Conservation (phyloP, 2,888 invertebrate genomes). For the Zaprionus lineosus region DNA sequence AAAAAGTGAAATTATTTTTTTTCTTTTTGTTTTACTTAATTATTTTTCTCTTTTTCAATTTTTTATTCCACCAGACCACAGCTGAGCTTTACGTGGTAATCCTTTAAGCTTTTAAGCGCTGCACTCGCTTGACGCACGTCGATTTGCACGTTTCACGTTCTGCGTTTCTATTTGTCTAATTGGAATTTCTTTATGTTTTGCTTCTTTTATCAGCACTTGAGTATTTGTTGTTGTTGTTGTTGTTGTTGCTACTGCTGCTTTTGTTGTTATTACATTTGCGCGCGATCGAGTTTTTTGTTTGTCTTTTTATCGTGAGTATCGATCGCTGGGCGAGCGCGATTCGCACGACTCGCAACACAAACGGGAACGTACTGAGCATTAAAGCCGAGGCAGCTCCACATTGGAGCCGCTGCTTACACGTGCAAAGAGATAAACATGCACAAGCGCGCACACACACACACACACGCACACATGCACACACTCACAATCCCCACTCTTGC, state of each 20-base stretch:
- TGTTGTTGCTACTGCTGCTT: constrained; percentile 3
- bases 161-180: constrained; percentile 10
- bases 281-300: not conserved
- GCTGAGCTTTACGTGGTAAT: constrained; percentile 25
- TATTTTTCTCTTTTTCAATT: no score
- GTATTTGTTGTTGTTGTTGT: constrained; percentile 1
- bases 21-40: constrained; percentile 18
- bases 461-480: constrained; percentile 10
- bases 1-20: constrained; percentile 14
- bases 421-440: no score
- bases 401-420: constrained; percentile 47
- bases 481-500: no score
- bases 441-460: constrained; percentile 6
- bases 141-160: constrained; percentile 31
- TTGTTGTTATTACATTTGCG: constrained; percentile 1
- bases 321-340: constrained; percentile 53
- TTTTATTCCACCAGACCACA: no score
- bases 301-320: constrained; percentile 22
- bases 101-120: constrained; percentile 44
- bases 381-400: constrained; percentile 46
- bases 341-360: constrained; percentile 71
- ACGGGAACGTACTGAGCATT: constrained; percentile 66
- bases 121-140: constrained; percentile 25
- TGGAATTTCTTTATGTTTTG: constrained; percentile 14
- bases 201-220: constrained; percentile 1